Evolutionary conservation across 2,888 invertebrate species (phyloP), one percentile per base, ranked within the genome.

Genomic region (Taenaris catops): DNA sequence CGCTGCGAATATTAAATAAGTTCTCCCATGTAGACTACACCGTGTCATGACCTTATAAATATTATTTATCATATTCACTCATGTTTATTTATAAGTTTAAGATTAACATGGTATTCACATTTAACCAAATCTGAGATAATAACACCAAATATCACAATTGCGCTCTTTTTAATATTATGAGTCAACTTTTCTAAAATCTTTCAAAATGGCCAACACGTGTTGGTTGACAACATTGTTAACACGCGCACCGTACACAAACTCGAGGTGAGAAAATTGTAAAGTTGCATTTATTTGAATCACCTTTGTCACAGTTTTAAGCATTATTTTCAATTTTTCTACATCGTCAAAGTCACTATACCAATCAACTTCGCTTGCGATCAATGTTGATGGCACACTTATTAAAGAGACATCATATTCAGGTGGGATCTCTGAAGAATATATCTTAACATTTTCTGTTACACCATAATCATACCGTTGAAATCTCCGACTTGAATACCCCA

Each of bases 391-490:
- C 18, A 58, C 63, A 17, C 56, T 66, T 19, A 79, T 48, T 28
- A 51, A 42, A 4, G 73, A 65, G 7, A 83, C 47, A 26, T 80
- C 51, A 34, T 70, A 81, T 24, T 54, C 45, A 1, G 79, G 75
- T n/a, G 80, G 76, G 4, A 36, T 34, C 0, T 34, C 18, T 1
- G 64, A 60, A 5, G 57, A 59, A 46, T 81, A 83, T 0, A 50
- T 19, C 6, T 45, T 32, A 19, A 47, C 38, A 51, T 83, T 81
- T 16, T 38, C 55, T 25, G 44, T 21, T 3, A 34, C 7, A 8
- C 76, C 78, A 41, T 69, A 69, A 46, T 81, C 67, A 49, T 61
- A 81, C 39, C 74, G 61, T 48, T 70, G 72, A 40, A 84, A 83
- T 10, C 58, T 51, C 41, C 68, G 70, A 31, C 59, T 70, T 4